Conservation (phyloP, 2,797 vertebrate species). For the Vultur gryphus region DNA sequence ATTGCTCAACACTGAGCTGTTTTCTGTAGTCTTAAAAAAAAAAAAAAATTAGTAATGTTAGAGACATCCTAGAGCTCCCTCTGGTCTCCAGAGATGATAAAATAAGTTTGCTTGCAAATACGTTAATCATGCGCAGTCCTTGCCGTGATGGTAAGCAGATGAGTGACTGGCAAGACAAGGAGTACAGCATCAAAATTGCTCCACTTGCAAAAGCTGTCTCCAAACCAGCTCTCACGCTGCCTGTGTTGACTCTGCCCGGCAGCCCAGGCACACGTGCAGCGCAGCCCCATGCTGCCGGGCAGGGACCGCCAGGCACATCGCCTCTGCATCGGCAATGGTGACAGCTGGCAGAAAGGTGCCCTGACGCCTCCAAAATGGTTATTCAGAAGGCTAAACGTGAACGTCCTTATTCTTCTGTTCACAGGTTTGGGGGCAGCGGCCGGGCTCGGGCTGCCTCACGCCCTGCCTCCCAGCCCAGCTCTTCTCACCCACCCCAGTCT, state of each 20-base stretch:
- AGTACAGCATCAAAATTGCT: background rate
- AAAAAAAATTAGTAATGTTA: background rate
- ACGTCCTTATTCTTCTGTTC: background rate
- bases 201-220: background rate
- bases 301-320: rapidly evolving
- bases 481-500: background rate
- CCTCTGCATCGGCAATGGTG: background rate
- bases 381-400: background rate
- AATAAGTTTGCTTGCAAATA: background rate
- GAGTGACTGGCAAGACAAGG: background rate
- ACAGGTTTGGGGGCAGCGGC: background rate
- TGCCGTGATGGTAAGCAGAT: rapidly evolving
- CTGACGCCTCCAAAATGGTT: background rate
- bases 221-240: background rate
- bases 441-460: rapidly evolving
- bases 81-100: background rate
- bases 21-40: background rate
- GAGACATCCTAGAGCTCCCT: background rate
- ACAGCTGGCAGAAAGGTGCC: background rate
- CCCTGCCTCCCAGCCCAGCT: background rate
- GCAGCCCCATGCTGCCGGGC: background rate
- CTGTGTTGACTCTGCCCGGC: background rate
- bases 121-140: background rate
- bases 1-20: background rate
- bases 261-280: rapidly evolving